Conservation (phyloP, 2,113 vertebrate genomes). For the Sigmodon hispidus region DNA sequence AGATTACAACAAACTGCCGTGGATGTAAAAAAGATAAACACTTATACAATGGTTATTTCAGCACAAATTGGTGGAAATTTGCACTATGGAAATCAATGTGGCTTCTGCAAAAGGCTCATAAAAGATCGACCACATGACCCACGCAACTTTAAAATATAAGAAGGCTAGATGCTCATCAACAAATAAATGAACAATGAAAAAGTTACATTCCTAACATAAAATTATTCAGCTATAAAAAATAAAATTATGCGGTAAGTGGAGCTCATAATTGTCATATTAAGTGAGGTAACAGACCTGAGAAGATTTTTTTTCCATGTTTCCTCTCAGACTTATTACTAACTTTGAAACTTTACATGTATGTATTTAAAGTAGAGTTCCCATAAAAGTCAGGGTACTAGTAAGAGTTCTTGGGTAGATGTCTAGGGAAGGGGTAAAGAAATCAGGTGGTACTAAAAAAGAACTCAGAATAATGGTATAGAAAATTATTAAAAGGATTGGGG, state of each 20-base stretch:
- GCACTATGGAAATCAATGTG: not conserved
- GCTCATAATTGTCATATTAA: rapidly evolving
- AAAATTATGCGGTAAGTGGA: not conserved
- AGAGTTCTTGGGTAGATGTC: no score
- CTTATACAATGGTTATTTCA: not conserved
- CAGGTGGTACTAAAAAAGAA: not conserved
- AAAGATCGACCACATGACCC: not conserved
- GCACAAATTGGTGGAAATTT: not conserved
- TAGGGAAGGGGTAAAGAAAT: not conserved
- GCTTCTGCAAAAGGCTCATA: not conserved
- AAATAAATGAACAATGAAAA: not conserved
- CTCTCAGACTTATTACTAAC: not conserved
- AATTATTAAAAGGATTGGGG: not conserved
- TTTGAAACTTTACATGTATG: not conserved
- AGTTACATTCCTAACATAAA: not conserved
- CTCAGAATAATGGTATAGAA: not conserved
- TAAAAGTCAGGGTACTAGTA: not conserved
- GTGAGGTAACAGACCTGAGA: not conserved
- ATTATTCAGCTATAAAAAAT: not conserved
- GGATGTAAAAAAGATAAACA: not conserved
- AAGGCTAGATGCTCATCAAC: not conserved
- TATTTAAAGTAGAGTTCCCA: not conserved
- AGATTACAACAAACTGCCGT: not conserved
- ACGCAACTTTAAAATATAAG: not conserved
- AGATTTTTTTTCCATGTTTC: not conserved